These are phyloP conservation scores for Bradypus variegatus DNA, from an alignment of 2,797 vertebrate species.

Conservation along the genomic window DNA sequence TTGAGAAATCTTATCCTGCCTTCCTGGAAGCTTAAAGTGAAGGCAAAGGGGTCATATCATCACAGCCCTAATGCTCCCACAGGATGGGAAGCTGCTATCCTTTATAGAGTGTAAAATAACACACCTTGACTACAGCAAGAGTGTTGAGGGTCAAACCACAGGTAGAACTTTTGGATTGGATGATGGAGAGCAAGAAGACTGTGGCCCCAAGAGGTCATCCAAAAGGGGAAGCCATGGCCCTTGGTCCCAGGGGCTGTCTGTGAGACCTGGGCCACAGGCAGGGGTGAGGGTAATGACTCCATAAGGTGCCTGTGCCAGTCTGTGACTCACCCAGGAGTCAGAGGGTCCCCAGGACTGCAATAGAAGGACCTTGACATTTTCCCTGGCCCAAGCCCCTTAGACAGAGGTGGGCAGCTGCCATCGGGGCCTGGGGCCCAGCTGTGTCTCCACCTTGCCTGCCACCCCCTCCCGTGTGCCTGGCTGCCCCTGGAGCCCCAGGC, in stretches of 20 bases:
- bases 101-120: background rate
- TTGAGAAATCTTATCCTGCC: constrained; percentile 19
- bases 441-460: constrained; percentile 25
- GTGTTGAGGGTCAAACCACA: background rate
- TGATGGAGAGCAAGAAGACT: background rate
- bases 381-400: background rate
- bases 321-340: constrained; percentile 20
- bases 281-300: background rate
- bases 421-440: constrained; percentile 14
- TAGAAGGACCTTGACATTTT: constrained; percentile 15
- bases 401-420: constrained; percentile 42
- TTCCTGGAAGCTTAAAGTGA: background rate
- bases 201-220: background rate
- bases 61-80: background rate
- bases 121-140: background rate
- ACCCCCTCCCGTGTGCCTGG: constrained; percentile 30
- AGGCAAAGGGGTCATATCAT: background rate
- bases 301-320: background rate
- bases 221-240: background rate
- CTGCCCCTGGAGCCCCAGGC: constrained; percentile 55
- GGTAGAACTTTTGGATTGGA: background rate
- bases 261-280: background rate
- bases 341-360: background rate
- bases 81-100: background rate
- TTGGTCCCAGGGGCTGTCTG: background rate